phyloP scores from a whole-genome alignment of 37 sponge, comb jelly and placozoan genomes.

The Halisarca cf. caerulea region DNA sequence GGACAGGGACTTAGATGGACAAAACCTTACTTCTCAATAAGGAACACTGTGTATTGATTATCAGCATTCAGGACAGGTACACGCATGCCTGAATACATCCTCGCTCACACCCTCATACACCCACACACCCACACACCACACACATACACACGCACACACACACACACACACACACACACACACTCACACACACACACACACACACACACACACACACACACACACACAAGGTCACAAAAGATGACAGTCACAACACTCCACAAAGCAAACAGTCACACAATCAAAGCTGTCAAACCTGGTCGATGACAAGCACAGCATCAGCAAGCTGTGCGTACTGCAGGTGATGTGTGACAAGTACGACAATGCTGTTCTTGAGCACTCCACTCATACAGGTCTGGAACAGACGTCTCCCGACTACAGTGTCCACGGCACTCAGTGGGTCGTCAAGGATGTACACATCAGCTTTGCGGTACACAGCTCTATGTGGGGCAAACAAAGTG shows the following conservation, averaged over 20 bases:
- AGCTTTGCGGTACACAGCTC: slow-evolving; percentile 75
- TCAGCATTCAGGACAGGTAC: too few species aligned
- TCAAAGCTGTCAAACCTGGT: slow-evolving; percentile 43
- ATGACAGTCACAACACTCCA: too few species aligned
- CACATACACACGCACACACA: too few species aligned
- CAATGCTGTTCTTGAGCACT: slow-evolving; percentile 48
- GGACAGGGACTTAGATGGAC: too few species aligned
- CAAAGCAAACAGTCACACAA: too few species aligned
- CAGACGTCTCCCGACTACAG: slow-evolving; percentile 71
- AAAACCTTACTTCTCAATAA: too few species aligned
- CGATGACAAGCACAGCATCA: slow-evolving; percentile 67
- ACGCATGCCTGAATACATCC: too few species aligned
- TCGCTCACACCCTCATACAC: too few species aligned
- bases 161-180: too few species aligned
- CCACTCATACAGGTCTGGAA: slow-evolving; percentile 79
- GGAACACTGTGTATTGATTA: too few species aligned
- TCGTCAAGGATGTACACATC: slow-evolving; percentile 85
- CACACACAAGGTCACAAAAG: too few species aligned
- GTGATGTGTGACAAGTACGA: slow-evolving; percentile 87
- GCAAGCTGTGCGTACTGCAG: slow-evolving; percentile 76
- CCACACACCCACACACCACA: too few species aligned
- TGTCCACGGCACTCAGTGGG: slow-evolving; percentile 88
- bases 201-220: background rate
- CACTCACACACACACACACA: background rate
- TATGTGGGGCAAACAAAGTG: background rate